phyloP scores from a whole-genome alignment of 2,797 vertebrate species.

The Sphenodon punctatus region DNA sequence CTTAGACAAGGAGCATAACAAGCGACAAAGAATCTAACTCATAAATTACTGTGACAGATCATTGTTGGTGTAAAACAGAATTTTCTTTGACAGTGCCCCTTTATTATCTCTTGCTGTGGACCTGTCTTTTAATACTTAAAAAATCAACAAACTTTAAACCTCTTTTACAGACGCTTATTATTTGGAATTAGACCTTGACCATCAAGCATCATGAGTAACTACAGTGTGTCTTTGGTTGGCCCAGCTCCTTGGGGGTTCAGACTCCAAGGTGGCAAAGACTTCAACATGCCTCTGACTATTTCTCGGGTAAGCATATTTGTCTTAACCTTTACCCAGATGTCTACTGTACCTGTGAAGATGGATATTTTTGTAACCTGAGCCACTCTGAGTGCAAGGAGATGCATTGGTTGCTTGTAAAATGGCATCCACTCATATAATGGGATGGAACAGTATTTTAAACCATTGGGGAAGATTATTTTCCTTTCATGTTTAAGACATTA shows the following conservation, averaged over 20 bases:
- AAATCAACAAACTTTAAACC: conserved; percentile 32
- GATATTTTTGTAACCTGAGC: background rate
- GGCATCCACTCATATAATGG: background rate
- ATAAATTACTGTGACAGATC: no score
- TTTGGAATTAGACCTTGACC: conserved; percentile 53
- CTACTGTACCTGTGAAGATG: background rate
- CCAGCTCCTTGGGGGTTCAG: conserved; percentile 98
- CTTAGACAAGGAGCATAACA: background rate
- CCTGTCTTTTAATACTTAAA: conserved; percentile 11
- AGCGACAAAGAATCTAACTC: background rate
- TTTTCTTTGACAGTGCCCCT: background rate
- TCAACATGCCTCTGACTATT: conserved; percentile 95
- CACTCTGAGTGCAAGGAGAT: background rate
- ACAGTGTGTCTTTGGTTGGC: conserved; percentile 88
- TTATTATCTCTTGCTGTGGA: background rate
- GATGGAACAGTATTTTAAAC: background rate
- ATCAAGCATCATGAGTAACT: conserved; percentile 88
- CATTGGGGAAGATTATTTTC: background rate
- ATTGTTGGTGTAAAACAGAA: no score
- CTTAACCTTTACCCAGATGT: conserved; percentile 18
- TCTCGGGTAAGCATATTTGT: conserved; percentile 86
- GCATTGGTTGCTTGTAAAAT: background rate
- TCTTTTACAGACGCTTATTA: conserved; percentile 61
- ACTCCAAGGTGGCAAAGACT: conserved; percentile 98
- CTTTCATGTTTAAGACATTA: background rate